Percentiles rank a stretch among this genome's conserved stretches.
These are phyloP conservation scores for Bombus fervidus DNA, from an alignment of 1,140 invertebrate genomes.

Conservation along the genomic window DNA sequence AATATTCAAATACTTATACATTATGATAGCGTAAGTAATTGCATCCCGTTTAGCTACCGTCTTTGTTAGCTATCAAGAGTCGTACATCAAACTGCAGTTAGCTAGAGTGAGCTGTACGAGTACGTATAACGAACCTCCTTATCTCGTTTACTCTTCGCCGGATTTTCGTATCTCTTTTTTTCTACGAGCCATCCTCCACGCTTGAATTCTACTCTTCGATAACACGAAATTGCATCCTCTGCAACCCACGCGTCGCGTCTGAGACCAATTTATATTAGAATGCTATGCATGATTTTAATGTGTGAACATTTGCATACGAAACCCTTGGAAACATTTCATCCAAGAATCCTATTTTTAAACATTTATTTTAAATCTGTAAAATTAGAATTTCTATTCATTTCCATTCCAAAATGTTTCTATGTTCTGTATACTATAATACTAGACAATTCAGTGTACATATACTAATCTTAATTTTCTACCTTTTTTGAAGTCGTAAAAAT, in stretches of 20 bases:
- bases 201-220: constrained; percentile 33
- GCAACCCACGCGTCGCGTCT: neutral
- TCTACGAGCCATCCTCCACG: neutral
- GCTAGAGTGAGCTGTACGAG: neutral
- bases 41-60: neutral
- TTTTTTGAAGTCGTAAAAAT: neutral
- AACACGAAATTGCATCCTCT: constrained; percentile 35
- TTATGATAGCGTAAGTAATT: constrained; percentile 4
- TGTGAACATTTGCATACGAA: neutral
- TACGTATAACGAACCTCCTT: constrained; percentile 35
- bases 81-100: constrained; percentile 15
- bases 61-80: constrained; percentile 1
- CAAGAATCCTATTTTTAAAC: neutral
- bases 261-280: neutral
- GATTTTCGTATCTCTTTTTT: constrained; percentile 39
- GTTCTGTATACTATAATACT: too few relatives aligned
- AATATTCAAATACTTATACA: neutral
- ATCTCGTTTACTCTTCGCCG: constrained; percentile 24
- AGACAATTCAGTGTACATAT: neutral
- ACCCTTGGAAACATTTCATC: neutral
- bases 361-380: neutral
- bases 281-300: neutral
- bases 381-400: neutral
- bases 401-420: neutral
- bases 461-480: neutral